A percentile compares a stretch with the other conserved stretches of the same genome.
phyloP scores from a whole-genome alignment of 2,113 vertebrate species.

The Melanerpes formicivorus region DNA sequence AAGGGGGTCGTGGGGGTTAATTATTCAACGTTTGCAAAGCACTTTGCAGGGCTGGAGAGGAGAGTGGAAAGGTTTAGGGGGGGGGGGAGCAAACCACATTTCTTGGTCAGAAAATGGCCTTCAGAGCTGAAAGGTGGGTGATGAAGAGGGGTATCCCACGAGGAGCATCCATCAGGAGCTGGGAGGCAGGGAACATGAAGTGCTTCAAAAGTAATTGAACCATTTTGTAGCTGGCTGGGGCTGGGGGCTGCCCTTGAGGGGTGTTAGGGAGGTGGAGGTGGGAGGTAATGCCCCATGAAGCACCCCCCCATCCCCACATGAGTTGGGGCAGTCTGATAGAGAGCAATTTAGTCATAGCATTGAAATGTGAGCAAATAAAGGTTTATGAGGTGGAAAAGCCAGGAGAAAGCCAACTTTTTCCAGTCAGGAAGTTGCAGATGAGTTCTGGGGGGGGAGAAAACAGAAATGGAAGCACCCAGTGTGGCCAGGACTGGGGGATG shows the following conservation, averaged over 20 bases:
- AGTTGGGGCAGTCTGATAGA: not conserved
- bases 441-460: not conserved
- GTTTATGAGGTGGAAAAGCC: rapidly evolving
- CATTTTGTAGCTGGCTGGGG: rapidly evolving
- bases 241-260: rapidly evolving
- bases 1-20: conserved; percentile 21
- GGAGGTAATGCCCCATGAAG: not conserved
- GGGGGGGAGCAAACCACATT: not conserved
- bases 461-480: rapidly evolving
- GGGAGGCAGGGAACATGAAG: not conserved
- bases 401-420: not conserved
- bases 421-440: rapidly evolving
- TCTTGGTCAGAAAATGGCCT: not conserved
- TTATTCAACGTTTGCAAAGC: conserved; percentile 57
- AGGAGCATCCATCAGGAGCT: not conserved
- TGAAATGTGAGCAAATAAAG: not conserved
- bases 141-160: not conserved
- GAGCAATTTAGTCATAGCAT: not conserved
- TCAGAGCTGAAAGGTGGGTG: not conserved
- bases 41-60: conserved; percentile 15
- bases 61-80: conserved; percentile 24
- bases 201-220: not conserved
- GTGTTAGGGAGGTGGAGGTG: rapidly evolving
- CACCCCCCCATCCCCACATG: not conserved
- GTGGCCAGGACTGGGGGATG: not conserved